Conservation (phyloP, 2,797 vertebrate genomes). For the Peromyscus melanophrys region DNA sequence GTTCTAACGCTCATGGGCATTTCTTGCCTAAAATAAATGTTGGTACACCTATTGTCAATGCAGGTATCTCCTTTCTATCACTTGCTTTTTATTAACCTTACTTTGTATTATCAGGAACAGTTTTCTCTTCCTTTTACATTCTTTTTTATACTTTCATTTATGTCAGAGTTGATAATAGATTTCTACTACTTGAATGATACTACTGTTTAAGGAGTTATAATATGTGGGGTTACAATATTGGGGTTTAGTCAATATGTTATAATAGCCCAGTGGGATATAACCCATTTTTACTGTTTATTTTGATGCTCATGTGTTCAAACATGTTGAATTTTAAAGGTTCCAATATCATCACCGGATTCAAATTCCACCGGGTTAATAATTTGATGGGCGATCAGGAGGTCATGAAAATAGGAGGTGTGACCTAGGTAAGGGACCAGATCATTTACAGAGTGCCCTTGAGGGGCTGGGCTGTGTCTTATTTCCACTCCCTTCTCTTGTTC, state of each 20-base stretch:
- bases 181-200: neutral
- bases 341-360: neutral
- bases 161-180: neutral
- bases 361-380: neutral
- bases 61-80: neutral
- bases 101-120: conserved; percentile 29
- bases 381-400: neutral
- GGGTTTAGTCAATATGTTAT: neutral
- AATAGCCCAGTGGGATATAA: neutral
- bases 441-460: neutral
- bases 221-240: neutral
- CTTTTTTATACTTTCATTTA: neutral
- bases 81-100: neutral
- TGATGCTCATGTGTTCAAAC: neutral
- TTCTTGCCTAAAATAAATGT: conserved; percentile 16
- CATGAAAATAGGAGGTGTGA: neutral
- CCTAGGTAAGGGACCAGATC: neutral
- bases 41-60: neutral
- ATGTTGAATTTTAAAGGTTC: neutral
- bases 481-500: neutral
- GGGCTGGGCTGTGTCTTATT: neutral
- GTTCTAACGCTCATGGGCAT: neutral
- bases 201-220: neutral
- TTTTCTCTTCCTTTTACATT: neutral
- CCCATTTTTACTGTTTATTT: neutral